Evolutionary conservation across 2,888 invertebrate species (phyloP).

Genomic region (Drosophila hamatofila): DNA sequence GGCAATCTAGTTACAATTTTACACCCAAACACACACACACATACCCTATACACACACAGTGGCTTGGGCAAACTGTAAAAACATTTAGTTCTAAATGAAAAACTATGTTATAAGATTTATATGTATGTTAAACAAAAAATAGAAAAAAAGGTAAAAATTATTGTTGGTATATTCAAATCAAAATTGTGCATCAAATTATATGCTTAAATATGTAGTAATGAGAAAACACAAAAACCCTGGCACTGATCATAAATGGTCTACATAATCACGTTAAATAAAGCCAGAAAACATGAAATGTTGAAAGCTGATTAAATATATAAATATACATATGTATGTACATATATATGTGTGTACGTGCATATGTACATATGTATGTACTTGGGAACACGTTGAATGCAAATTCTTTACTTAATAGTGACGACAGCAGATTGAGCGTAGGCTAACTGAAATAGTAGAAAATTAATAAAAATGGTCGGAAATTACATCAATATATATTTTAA

Average conservation of each 20-base stretch:
- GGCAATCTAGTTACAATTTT: slow-evolving; percentile 40
- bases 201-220: slow-evolving; percentile 15
- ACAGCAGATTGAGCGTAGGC: background rate
- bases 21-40: slow-evolving; percentile 10
- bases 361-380: slow-evolving; percentile 21
- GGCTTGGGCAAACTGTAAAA: slow-evolving; percentile 48
- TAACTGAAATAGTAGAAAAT: background rate
- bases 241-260: slow-evolving; percentile 17
- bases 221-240: slow-evolving; percentile 12
- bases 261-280: slow-evolving; percentile 15
- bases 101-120: slow-evolving; percentile 45
- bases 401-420: slow-evolving; percentile 16
- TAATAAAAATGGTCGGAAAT: background rate
- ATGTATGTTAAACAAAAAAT: slow-evolving; percentile 36
- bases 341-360: background rate
- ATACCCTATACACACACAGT: slow-evolving; percentile 19
- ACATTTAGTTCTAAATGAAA: slow-evolving; percentile 40
- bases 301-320: slow-evolving; percentile 37
- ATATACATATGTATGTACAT: background rate
- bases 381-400: slow-evolving; percentile 18
- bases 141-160: background rate
- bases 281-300: slow-evolving; percentile 26
- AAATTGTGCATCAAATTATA: slow-evolving; percentile 37
- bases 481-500: background rate
- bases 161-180: slow-evolving; percentile 35